These are phyloP conservation scores for Amiota minor DNA, from an alignment of 2,888 invertebrate genomes.

Conservation along the genomic window DNA sequence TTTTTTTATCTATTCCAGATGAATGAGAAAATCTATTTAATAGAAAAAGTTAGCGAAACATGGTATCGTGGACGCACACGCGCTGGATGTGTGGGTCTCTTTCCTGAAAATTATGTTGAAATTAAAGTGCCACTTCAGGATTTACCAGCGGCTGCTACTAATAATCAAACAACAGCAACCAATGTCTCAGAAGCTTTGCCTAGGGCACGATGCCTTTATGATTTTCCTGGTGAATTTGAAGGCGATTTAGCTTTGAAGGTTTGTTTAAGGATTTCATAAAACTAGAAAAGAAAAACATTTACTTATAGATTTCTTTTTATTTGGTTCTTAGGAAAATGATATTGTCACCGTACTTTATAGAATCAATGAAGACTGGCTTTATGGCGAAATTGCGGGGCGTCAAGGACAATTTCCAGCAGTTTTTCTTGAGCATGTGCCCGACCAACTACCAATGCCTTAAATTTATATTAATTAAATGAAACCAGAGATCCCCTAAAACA, in stretches of 20 bases:
- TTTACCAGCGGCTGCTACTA: constrained; percentile 33
- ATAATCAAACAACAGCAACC: constrained; percentile 33
- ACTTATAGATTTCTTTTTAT: not conserved
- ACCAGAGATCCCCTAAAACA: not conserved
- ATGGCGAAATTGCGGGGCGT: constrained; percentile 80
- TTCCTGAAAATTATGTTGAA: constrained; percentile 86
- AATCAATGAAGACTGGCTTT: constrained; percentile 86
- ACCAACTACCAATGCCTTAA: constrained; percentile 71
- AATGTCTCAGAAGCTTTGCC: constrained; percentile 22
- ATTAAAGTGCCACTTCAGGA: constrained; percentile 79
- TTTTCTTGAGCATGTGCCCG: constrained; percentile 80
- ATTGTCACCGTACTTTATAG: constrained; percentile 79
- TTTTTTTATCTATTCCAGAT: constrained; percentile 75
- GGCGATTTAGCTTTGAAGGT: constrained; percentile 77
- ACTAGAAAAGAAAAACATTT: not conserved
- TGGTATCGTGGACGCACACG: constrained; percentile 86
- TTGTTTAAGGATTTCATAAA: constrained; percentile 36
- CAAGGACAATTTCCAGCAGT: constrained; percentile 86
- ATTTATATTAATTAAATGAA: constrained; percentile 20
- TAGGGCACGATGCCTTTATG: constrained; percentile 81
- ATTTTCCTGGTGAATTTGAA: constrained; percentile 79
- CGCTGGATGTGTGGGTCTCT: constrained; percentile 82
- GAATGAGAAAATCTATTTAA: constrained; percentile 82
- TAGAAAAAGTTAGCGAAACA: constrained; percentile 82
- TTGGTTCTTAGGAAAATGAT: constrained; percentile 75